Evolutionary conservation across 2,797 vertebrate species (phyloP), one percentile per base, ranked within the genome.

Genomic region (Phoxinus dragarum): DNA sequence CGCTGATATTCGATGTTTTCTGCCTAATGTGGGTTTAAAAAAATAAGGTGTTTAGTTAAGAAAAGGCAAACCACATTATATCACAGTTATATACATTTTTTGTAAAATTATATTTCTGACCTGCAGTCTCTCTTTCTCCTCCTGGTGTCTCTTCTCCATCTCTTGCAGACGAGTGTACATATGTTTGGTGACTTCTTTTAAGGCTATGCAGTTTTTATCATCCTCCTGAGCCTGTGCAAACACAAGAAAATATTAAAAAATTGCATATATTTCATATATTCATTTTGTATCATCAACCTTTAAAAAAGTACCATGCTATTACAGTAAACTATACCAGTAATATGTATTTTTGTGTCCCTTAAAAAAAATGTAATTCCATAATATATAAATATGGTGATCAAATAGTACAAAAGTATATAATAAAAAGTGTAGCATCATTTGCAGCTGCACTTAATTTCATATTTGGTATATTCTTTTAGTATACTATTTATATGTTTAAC

Each of bases 131-230:
- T 90, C 89, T 36, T 64, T 93, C 74, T 98, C 97, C 72, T 96
- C 91, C 91, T 95, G 95, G 17, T 96, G 96, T 44, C 86, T 94
- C 73, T 76, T 94, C 89, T 98, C 97, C 0, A 94, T 92, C 83
- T 97, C 97, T 91, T 94, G 94, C 79, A 99, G 94, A 91, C 94
- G 96, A 0, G 86, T 75, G 2, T 95, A 94, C 77, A 98, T 92
- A 31, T 92, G 93, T 86, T 73, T 93, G 5, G 95, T 94, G 0
- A 89, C 92, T 89, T 95, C 95, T 36, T 94, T 93, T 71, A 97
- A 91, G 89, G 89, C 92, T 4, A 85, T 86, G 0, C 89, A 93
- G 14, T 96, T 96, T 34, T 95, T 93, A 9, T 91, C 90, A 79
- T 89, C 88, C 74, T 94, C 92, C 78, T 47, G 86, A 4, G 88